Conservation (phyloP, 2,797 vertebrate species). For the Lagodon rhomboides region DNA sequence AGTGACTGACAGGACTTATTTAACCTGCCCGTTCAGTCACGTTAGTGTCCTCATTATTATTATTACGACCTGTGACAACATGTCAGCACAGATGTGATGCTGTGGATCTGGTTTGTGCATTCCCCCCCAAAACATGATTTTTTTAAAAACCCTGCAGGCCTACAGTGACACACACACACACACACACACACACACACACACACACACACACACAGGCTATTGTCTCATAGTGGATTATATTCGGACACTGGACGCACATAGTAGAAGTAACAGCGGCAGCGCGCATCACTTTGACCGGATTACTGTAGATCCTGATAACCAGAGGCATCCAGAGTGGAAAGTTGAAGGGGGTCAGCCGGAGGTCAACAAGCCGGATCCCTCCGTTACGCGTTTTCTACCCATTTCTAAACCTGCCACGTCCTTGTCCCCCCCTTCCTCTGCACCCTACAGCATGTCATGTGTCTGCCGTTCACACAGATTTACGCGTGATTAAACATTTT, state of each 20-base stretch:
- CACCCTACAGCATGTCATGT: no score
- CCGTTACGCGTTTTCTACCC: slow-evolving; percentile 18
- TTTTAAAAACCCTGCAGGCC: background rate
- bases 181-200: background rate
- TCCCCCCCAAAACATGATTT: slow-evolving; percentile 9
- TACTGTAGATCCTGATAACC: slow-evolving; percentile 68
- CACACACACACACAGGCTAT: background rate
- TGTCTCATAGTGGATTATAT: slow-evolving; percentile 37
- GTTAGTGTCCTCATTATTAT: background rate
- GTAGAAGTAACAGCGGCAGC: slow-evolving; percentile 23
- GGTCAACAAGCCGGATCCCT: slow-evolving; percentile 54
- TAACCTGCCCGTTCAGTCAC: background rate
- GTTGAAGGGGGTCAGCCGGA: slow-evolving; percentile 70
- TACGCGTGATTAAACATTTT: background rate
- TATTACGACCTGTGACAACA: no score
- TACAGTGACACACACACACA: slow-evolving; percentile 1
- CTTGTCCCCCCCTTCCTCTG: background rate
- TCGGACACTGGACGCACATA: slow-evolving; percentile 5
- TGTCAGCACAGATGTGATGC: background rate
- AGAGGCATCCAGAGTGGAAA: slow-evolving; percentile 70
- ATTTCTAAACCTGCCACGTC: background rate
- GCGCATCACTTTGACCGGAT: slow-evolving; percentile 75
- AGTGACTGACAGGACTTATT: background rate
- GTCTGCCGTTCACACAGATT: background rate
- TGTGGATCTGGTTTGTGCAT: slow-evolving; percentile 9